Evolutionary conservation across 2,888 invertebrate genomes (phyloP), one percentile per base, ranked within the genome.

Genomic region (Callyntrura guangdongensis): DNA sequence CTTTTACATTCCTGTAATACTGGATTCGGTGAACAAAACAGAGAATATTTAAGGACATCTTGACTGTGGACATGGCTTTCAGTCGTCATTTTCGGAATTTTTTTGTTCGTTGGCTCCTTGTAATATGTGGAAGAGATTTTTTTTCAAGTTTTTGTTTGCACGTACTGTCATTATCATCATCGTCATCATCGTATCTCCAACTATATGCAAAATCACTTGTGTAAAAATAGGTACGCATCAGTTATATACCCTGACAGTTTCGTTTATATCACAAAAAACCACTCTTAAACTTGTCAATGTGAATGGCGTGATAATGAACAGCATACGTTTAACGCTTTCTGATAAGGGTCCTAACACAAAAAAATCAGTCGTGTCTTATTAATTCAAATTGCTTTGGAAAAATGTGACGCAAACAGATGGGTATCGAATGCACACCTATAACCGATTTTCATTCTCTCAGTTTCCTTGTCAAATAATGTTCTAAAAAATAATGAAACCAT

Each of bases 21-120:
- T 79, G 67, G 81, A 87, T 87, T 81, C 53, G 36, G 61, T 74
- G 79, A 49, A 49, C 64, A 12, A 77, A 86, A 86, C 59, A 22
- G 27, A 67, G 36, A 36, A 36, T 36, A 36, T 36, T 36, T 47
- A 47, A 64, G 25, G 22, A 81, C 53, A 56, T 81, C 87, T 61
- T 87, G 81, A 87, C 81, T 87, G 79, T 53, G 87, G 64, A 81
- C 87, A 87, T 81, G 87, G 81, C 87, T 81, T 61, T 22, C 9
- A 74, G 59, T 74, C 36, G 74, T 69, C 49, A 64, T 87, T 87
- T 67, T 69, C 36, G 17, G 64, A 49, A 25, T 14, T 64, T 77
- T 86, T 45, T 79, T 36, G 36, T 85, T 56, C 67, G 8, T 36
- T 27, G 3, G 4, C 3, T 53, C 5, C n/a, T 5, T 14, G 36